A percentile compares a stretch with the other conserved stretches of the same genome.
phyloP scores from a whole-genome alignment of 2,797 vertebrate genomes.

The Dermochelys coriacea region DNA sequence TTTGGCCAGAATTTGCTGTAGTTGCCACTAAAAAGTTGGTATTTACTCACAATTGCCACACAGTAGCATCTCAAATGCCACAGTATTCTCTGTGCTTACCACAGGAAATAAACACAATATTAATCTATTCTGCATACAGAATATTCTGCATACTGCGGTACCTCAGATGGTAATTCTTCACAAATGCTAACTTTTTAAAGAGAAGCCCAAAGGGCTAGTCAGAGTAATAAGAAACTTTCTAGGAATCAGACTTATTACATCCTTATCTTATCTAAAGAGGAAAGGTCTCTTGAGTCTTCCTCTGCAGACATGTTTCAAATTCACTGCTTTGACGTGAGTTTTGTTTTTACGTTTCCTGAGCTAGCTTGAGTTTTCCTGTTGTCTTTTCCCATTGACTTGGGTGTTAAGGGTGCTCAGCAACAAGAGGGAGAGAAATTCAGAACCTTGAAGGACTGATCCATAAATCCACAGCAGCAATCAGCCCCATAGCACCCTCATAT shows the following conservation, averaged over 20 bases:
- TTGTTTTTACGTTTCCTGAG: no score
- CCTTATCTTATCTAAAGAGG: not conserved
- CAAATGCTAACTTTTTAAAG: not conserved
- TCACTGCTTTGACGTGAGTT: not conserved
- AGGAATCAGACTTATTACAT: not conserved
- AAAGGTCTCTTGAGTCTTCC: not conserved
- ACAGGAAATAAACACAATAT: not conserved
- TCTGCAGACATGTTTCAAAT: not conserved
- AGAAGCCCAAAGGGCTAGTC: not conserved
- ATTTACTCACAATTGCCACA: not conserved
- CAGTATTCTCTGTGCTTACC: not conserved
- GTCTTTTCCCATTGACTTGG: not conserved
- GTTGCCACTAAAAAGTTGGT: not conserved
- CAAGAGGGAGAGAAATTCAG: not conserved
- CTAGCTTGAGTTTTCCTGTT: not conserved
- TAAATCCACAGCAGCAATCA: not conserved
- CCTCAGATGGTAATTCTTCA: not conserved
- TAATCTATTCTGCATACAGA: not conserved
- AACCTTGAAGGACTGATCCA: not conserved
- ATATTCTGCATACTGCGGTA: not conserved
- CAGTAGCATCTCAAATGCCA: not conserved
- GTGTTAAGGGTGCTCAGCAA: not conserved
- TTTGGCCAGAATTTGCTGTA: not conserved
- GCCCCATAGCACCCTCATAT: not conserved
- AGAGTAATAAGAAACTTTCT: not conserved